Conservation (phyloP, 2,797 vertebrate genomes). For the Chanos chanos region DNA sequence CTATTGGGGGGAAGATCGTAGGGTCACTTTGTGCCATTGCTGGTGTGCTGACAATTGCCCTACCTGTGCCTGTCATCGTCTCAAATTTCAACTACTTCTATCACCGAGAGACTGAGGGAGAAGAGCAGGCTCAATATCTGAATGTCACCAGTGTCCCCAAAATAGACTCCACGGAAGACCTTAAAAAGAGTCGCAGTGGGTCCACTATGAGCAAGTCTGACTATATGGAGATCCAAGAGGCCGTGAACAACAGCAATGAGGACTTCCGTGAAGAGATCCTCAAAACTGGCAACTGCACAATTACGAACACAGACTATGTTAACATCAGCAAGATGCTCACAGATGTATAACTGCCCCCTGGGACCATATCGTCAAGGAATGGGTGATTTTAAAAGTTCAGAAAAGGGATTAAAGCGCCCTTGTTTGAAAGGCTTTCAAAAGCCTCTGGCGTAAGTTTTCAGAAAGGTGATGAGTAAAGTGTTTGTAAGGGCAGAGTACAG, state of each 20-base stretch:
- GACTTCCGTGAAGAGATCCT: conserved; percentile 92
- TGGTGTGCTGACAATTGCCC: conserved; percentile 85
- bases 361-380: conserved; percentile 5
- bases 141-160: conserved; percentile 86
- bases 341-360: conserved; percentile 79
- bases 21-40: conserved; percentile 87
- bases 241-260: conserved; percentile 90
- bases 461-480: conserved; percentile 27
- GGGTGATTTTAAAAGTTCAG: conserved; percentile 14
- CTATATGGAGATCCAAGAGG: conserved; percentile 88
- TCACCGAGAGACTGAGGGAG: conserved; percentile 86
- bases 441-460: conserved; percentile 23
- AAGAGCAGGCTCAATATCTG: conserved; percentile 86
- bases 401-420: conserved; percentile 17
- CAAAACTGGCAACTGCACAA: conserved; percentile 95
- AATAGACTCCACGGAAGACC: conserved; percentile 83
- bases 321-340: conserved; percentile 99
- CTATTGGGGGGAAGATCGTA: conserved; percentile 87
- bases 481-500: conserved; percentile 11
- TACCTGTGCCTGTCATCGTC: conserved; percentile 87
- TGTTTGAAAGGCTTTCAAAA: conserved; percentile 28
- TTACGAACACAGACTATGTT: conserved; percentile 97
- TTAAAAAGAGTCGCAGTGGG: conserved; percentile 91
- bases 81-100: conserved; percentile 93
- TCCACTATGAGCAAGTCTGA: conserved; percentile 87